A percentile compares a stretch with the other conserved stretches of the same genome.
Conservation (phyloP, 2,797 vertebrate genomes). For the Clamator glandarius region DNA sequence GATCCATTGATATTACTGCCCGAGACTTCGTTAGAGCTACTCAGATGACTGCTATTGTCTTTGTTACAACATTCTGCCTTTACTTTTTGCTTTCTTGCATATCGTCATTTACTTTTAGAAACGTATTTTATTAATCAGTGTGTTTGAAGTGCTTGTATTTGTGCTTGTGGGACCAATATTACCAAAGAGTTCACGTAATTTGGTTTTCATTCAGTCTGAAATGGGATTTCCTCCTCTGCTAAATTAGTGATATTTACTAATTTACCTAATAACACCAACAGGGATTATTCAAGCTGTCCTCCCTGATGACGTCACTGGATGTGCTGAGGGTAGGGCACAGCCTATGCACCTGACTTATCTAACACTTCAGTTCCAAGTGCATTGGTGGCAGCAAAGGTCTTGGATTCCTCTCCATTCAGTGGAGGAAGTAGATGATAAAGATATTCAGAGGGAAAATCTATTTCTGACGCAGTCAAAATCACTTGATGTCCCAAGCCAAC, state of each 20-base stretch:
- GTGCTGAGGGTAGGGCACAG: fast-evolving
- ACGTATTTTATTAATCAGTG: not conserved
- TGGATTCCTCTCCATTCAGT: not conserved
- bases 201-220: not conserved
- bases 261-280: not conserved
- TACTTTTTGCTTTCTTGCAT: not conserved
- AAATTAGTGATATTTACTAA: not conserved
- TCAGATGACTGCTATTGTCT: not conserved
- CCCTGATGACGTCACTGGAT: fast-evolving
- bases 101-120: not conserved
- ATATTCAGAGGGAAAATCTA: not conserved
- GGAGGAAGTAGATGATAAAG: fast-evolving
- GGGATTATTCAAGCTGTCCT: not conserved
- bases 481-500: too few species aligned
- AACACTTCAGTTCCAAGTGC: fast-evolving
- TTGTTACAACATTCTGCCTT: not conserved
- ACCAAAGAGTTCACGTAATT: not conserved
- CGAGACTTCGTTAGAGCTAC: not conserved
- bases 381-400: fast-evolving
- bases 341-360: fast-evolving
- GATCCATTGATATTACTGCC: not conserved
- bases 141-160: not conserved
- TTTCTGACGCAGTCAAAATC: fast-evolving
- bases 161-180: not conserved
- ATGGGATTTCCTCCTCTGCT: not conserved